Base-by-base conservation (phyloP, 2,888 invertebrate genomes). In the Agrilus cyanescens region DNA sequence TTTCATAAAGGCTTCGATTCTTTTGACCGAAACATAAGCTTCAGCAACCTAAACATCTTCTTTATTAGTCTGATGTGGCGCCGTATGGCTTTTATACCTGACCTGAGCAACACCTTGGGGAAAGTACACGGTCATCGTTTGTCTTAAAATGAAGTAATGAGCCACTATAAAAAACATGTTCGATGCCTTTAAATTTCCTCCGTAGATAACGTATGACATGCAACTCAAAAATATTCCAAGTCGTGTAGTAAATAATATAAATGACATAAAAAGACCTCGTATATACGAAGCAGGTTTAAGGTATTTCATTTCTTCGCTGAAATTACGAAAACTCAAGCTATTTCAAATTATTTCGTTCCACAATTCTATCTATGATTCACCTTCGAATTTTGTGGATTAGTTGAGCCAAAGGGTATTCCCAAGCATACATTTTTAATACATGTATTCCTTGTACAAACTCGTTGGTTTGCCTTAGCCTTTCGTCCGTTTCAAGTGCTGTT, bases 341-440 rank as follows among this genome's bases (percentile, higher is more conserved):
- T 25, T 10, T 10, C 8, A 25, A 10, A 25, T 25, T 2, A 4
- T 25, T 25, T 25, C 10, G 4, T 10, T 25, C 10, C 10, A 10
- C 10, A n/a, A n/a, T n/a, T n/a, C n/a, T n/a, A n/a, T 15, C 30
- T 30, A 13, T 33, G 37, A 54, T 67, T 57, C 65, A 81, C 80
- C 67, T 73, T 63, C 84, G 64, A 4, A 80, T 72, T 40, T 65
- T 62, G 40, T 71, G 43, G 20, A 66, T 57, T 1, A 87, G 68
- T 14, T 74, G 64, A 38, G 81, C 78, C 62, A 93, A 93, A 0
- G 89, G 85, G 51, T 76, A 76, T 65, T 94, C 94, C 85, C 93
- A 94, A 2, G 89, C 83, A 62, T 91, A 93, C 91, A 93, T 93
- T 71, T 94, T 94, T 47, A 94, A 88, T 0, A 91, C 85, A 65